Evolutionary conservation across 1,140 invertebrate species (phyloP).

Genomic region (Samia ricini): DNA sequence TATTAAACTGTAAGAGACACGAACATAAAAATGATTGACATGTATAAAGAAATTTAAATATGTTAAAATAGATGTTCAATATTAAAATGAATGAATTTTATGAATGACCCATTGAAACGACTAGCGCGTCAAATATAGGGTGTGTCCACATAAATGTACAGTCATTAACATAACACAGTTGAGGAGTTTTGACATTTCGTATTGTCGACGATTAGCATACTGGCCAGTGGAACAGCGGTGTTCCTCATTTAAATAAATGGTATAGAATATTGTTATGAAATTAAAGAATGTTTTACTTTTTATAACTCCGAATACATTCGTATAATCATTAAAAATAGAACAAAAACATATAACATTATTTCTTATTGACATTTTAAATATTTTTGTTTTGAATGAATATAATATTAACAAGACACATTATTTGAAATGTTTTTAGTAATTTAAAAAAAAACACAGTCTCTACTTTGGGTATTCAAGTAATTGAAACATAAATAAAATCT

Average conservation of each 20-base stretch:
- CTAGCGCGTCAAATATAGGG: conserved; percentile 39
- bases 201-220: conserved; percentile 62
- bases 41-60: not conserved
- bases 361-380: too few species aligned
- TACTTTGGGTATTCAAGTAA: too few species aligned
- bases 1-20: not conserved
- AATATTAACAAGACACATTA: too few species aligned
- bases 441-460: too few species aligned
- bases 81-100: conserved; percentile 14
- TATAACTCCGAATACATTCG: not conserved
- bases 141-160: conserved; percentile 56
- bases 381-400: too few species aligned
- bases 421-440: too few species aligned
- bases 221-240: conserved; percentile 46
- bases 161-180: conserved; percentile 58
- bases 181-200: conserved; percentile 53
- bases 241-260: conserved; percentile 19
- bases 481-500: too few species aligned
- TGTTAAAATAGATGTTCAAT: conserved; percentile 2
- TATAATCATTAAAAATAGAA: not conserved
- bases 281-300: not conserved
- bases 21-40: not conserved
- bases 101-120: conserved; percentile 54
- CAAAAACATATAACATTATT: too few species aligned
- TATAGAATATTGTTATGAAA: not conserved